Evolutionary conservation across 2,797 vertebrate species (phyloP).

Genomic region (Synaphobranchus kaupii): DNA sequence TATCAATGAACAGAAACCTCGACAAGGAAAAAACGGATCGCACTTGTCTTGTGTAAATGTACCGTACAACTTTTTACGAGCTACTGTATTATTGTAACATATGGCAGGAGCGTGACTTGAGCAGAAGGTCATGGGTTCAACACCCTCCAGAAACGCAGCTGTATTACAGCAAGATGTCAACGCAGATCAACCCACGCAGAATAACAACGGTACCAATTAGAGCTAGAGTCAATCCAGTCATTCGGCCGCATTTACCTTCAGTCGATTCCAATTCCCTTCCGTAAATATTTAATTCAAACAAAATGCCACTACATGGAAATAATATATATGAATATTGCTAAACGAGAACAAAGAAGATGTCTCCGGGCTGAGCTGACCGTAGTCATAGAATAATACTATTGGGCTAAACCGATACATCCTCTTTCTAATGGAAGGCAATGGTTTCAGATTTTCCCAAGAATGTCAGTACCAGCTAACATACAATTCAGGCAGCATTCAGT

Average conservation of each 20-base stretch:
- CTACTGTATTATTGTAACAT: background rate
- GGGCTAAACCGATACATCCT: background rate
- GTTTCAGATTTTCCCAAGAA: background rate
- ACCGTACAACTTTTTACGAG: background rate
- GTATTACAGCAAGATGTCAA: background rate
- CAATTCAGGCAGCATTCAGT: background rate
- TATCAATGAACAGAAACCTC: background rate
- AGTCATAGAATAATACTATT: background rate
- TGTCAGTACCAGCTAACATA: too few species aligned
- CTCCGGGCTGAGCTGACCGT: background rate
- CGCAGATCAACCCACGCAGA: background rate
- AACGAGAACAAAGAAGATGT: background rate
- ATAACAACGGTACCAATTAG: background rate
- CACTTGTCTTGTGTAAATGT: background rate
- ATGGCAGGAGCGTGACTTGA: background rate
- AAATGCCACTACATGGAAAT: background rate
- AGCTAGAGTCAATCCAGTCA: background rate
- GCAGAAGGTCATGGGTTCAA: background rate
- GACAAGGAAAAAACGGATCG: background rate
- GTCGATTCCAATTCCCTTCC: background rate
- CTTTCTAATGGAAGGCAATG: background rate
- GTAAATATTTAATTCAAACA: conserved; percentile 4
- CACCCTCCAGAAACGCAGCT: background rate
- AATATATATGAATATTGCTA: background rate
- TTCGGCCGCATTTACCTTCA: background rate